phyloP scores from a whole-genome alignment of 2,888 invertebrate genomes.

The Melinaea menophilus region DNA sequence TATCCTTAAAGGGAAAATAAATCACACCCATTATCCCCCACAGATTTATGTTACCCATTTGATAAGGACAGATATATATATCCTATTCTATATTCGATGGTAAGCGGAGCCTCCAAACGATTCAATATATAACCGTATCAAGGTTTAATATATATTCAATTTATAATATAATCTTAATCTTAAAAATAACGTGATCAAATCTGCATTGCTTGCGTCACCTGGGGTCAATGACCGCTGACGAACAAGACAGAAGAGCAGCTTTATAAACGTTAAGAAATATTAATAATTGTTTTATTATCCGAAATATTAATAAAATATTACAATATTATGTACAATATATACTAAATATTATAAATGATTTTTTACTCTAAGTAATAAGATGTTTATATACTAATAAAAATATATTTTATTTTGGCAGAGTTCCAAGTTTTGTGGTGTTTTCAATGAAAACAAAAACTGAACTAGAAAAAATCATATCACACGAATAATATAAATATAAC shows the following conservation, averaged over 20 bases:
- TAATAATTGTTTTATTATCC: too few relatives aligned
- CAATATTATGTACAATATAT: too few relatives aligned
- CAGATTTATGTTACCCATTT: conserved; percentile 4
- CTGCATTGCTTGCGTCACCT: too few relatives aligned
- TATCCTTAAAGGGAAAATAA: background rate
- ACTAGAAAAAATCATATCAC: background rate
- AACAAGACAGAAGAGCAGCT: too few relatives aligned
- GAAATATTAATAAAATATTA: too few relatives aligned
- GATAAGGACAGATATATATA: background rate
- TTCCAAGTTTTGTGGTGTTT: background rate
- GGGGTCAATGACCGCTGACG: too few relatives aligned
- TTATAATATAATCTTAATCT: too few relatives aligned
- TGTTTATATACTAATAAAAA: background rate
- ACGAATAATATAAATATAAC: background rate
- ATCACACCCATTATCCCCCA: background rate
- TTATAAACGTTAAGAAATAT: too few relatives aligned
- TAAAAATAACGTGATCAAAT: too few relatives aligned
- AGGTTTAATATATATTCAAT: too few relatives aligned
- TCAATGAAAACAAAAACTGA: conserved; percentile 4
- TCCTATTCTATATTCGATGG: background rate
- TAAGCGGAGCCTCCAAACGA: background rate
- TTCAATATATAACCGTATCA: too few relatives aligned
- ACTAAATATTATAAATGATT: too few relatives aligned
- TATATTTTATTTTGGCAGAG: background rate
- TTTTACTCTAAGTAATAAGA: background rate